A percentile compares a stretch with the other conserved stretches of the same genome.
Conservation (phyloP, 2,113 vertebrate species). For the Lepisosteus osseus region DNA sequence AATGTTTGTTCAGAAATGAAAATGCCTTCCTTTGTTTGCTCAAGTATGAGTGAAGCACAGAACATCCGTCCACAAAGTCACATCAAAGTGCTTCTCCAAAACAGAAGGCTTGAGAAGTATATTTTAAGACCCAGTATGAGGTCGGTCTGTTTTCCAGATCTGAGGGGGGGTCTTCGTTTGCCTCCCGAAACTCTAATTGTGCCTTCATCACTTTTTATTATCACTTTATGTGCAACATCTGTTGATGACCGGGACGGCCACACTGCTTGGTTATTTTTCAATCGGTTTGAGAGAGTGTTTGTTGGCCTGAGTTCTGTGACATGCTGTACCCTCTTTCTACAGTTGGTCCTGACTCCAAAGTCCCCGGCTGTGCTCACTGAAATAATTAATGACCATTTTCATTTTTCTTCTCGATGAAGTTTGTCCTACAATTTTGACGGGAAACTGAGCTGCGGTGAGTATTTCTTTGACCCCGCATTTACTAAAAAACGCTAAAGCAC, state of each 20-base stretch:
- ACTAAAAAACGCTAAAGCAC: not conserved
- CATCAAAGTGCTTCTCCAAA: conserved; percentile 75
- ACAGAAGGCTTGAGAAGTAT: conserved; percentile 60
- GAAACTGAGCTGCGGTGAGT: no score
- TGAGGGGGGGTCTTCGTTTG: conserved; percentile 35
- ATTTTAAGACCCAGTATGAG: conserved; percentile 82
- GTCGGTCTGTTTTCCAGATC: conserved; percentile 56
- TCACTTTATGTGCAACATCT: conserved; percentile 46
- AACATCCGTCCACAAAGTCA: conserved; percentile 65
- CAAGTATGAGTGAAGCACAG: conserved; percentile 65
- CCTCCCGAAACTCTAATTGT: conserved; percentile 39
- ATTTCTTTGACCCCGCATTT: not conserved
- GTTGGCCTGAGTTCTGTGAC: conserved; percentile 14
- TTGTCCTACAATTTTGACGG: no score
- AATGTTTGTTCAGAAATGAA: conserved; percentile 57
- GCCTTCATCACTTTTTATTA: conserved; percentile 49
- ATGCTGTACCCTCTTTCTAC: not conserved
- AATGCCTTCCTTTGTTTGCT: conserved; percentile 72
- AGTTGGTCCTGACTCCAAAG: not conserved
- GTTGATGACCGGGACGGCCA: conserved; percentile 54
- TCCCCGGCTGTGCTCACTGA: not conserved
- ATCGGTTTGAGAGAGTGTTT: conserved; percentile 11
- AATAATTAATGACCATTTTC: conserved; percentile 1
- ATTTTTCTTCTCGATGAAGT: not conserved
- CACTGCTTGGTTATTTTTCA: conserved; percentile 7